Evolutionary conservation across 92 coral and sea anemone species (phyloP), one percentile per base, ranked within the genome.

Genomic region (Parazoanthus atlanticus): DNA sequence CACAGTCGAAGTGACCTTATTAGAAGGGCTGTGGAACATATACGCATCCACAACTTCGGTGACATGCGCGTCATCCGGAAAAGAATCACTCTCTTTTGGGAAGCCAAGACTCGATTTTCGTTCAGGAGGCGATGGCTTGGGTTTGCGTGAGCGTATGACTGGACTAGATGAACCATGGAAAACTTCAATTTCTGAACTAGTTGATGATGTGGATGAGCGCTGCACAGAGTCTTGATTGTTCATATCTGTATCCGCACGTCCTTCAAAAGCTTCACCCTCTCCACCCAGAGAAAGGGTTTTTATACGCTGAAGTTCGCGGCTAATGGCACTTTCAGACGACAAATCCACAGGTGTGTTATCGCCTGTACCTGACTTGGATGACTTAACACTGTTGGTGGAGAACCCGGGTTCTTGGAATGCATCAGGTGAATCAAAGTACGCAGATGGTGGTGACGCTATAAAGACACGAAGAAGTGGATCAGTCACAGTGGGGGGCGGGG

Each of bases 401-500:
- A 40, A 31, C 26, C 65, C 87, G 32, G 40, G 49, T 70, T 84
- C 67, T 54, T 43, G 77, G 25, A 29, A 21, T 84, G 79, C 29
- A 29, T 67, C 38, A 30, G 36, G 26, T 73, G 21, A 52, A 34
- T 86, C 83, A 33, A 86, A 41, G 84, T 38, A 75, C 40, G 82
- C 82, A 4, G 83, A 86, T 21, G 89, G 89, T 86, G 81, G 81
- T 54, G 83, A 75, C 16, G 75, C 89, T 36, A 75, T 76, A 26
- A 85, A 32, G 79, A 85, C 64, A 43, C 49, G 49, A 26, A 69
- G 88, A 12, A 89, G 61, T 16, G 83, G 82, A 32, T 89, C 89
- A 8, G 76, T 81, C 31, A 82, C 61, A 30, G 90, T 64, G 28
- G 97, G 97, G 75, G 98, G 98, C 8, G 95, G 92, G 19, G 98